Base-by-base conservation (phyloP, 2,888 invertebrate genomes). In the Girardia tigrina region DNA sequence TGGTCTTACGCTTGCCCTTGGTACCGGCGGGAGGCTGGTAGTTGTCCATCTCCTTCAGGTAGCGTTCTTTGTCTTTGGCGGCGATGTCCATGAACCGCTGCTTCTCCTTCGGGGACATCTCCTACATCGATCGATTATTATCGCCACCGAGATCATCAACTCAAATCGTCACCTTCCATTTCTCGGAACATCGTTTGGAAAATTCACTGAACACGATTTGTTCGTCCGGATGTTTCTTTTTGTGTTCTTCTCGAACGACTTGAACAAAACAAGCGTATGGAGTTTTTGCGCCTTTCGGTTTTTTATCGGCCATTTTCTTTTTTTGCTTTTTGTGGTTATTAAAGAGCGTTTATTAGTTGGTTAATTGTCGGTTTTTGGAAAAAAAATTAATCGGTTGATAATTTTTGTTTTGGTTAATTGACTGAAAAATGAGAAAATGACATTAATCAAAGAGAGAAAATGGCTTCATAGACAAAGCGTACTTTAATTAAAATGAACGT, bases 131-230 rank as follows among this genome's bases (percentile, higher is more conserved):
- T n/a, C n/a, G n/a, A n/a, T n/a, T n/a, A n/a, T n/a, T n/a, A n/a
- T n/a, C n/a, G n/a, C n/a, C n/a, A n/a, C n/a, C n/a, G n/a, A n/a
- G n/a, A n/a, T n/a, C n/a, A n/a, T n/a, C n/a, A n/a, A n/a, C n/a
- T n/a, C n/a, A n/a, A n/a, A n/a, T n/a, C n/a, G n/a, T 42, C n/a
- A 95, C 95, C 90, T 95, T 98, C 98, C 98, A 98, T 86, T 95
- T 89, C 85, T 94, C 94, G 78, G 97, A 94, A 85, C 98, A 98
- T 84, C 95, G 95, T 87, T 94, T 92, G 76, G 95, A 95, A 86
- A 98, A 98, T 80, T 97, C 97, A 28, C 94, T 90, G 84, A 99
- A 98, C 79, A 94, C 91, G 73, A 98, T 94, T 84, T 91, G 91
- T 86, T 98, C 97, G 83, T 94, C 93, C 16, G 98, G 98, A 84